Conservation (phyloP, 2,797 vertebrate genomes). For the Fundulus diaphanus region DNA sequence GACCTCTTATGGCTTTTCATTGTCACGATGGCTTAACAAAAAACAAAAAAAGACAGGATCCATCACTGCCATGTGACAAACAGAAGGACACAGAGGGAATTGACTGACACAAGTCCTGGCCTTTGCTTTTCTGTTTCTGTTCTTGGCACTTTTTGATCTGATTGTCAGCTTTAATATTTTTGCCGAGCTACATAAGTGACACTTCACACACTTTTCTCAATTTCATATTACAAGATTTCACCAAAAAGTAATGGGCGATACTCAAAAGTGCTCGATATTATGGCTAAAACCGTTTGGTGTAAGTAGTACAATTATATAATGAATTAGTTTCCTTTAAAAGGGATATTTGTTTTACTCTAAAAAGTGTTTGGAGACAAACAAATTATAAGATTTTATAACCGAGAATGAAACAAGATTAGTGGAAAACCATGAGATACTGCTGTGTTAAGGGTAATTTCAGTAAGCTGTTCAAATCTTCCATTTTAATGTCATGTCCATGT, state of each 20-base stretch:
- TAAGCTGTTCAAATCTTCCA: background rate
- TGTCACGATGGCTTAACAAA: slow-evolving; percentile 63
- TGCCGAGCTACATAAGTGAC: slow-evolving; percentile 13
- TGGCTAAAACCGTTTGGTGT: background rate
- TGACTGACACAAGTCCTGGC: slow-evolving; percentile 43
- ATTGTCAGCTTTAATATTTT: slow-evolving; percentile 22
- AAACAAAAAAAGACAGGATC: slow-evolving; percentile 60
- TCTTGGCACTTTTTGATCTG: slow-evolving; percentile 16
- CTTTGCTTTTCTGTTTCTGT: slow-evolving; percentile 25
- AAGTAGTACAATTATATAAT: background rate
- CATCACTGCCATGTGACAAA: slow-evolving; percentile 65
- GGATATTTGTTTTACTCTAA: too few species aligned
- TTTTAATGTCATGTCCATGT: background rate
- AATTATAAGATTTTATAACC: background rate
- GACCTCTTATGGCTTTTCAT: slow-evolving; percentile 68
- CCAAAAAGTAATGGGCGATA: too few species aligned
- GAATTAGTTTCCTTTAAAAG: too few species aligned
- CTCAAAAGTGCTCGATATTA: background rate
- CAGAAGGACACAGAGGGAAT: slow-evolving; percentile 59
- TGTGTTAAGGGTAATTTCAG: too few species aligned
- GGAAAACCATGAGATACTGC: background rate
- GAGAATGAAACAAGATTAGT: background rate
- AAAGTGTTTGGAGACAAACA: too few species aligned
- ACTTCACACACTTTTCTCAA: slow-evolving; percentile 13
- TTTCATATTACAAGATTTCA: background rate